phyloP scores from a whole-genome alignment of 2,797 vertebrate genomes.

The Alectoris magna region DNA sequence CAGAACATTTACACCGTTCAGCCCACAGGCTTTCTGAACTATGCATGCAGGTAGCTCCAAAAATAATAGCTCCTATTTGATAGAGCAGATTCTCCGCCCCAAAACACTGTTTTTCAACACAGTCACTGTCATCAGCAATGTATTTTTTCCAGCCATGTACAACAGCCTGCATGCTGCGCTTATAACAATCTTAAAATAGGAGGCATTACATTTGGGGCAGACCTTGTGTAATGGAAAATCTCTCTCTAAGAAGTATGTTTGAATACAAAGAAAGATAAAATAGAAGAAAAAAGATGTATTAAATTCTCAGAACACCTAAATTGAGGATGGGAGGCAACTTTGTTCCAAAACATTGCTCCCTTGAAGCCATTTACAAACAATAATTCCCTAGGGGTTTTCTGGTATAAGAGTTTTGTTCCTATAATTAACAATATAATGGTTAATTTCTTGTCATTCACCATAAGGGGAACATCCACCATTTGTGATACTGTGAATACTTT shows the following conservation, averaged over 20 bases:
- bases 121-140: too few relatives aligned
- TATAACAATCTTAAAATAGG: background rate
- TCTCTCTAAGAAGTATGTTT: background rate
- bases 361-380: background rate
- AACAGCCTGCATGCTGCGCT: background rate
- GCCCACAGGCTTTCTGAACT: background rate
- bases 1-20: background rate
- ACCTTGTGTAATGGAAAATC: background rate
- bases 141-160: too few relatives aligned
- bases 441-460: background rate
- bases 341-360: background rate
- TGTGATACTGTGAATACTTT: background rate
- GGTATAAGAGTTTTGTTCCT: background rate
- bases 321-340: background rate
- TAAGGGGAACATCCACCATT: background rate
- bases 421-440: background rate
- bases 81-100: too few relatives aligned
- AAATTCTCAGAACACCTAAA: background rate
- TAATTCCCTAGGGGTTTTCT: rapidly evolving
- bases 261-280: background rate
- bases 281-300: background rate
- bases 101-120: too few relatives aligned
- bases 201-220: background rate
- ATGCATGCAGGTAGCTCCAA: background rate
- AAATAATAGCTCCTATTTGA: background rate